phyloP scores from a whole-genome alignment of 2,888 invertebrate genomes.

The Metacarcinus magister region DNA sequence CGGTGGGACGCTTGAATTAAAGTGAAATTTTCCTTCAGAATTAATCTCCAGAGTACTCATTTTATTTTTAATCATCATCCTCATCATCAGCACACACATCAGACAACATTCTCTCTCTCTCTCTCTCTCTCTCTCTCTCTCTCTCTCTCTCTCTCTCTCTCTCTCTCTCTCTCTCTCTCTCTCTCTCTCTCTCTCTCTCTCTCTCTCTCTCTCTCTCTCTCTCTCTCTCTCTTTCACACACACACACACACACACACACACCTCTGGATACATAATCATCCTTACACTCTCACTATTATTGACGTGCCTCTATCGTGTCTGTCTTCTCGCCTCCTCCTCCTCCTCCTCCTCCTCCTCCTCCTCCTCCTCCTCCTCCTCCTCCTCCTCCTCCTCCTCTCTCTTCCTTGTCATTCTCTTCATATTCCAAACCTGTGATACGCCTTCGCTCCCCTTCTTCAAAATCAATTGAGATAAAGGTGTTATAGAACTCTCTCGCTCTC shows the following conservation, averaged over 20 bases:
- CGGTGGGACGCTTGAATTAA: not conserved
- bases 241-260: conserved; percentile 6
- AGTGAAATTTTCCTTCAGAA: not conserved
- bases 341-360: not conserved
- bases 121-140: conserved; percentile 26
- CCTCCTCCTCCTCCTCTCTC: not conserved
- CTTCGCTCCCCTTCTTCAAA: no score
- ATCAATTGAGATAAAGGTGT: no score
- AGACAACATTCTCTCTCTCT: not conserved
- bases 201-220: not conserved
- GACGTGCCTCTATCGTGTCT: not conserved
- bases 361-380: not conserved
- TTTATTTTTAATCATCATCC: not conserved
- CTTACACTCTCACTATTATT: not conserved
- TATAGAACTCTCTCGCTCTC: not conserved
- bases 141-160: conserved; percentile 14
- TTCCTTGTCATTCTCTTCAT: not conserved
- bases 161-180: conserved; percentile 21
- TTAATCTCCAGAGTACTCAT: not conserved
- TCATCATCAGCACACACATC: not conserved
- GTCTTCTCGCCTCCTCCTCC: not conserved
- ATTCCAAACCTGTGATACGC: no score
- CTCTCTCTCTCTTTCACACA: not conserved
- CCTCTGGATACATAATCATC: not conserved
- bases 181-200: not conserved